Evolutionary conservation across 1,140 invertebrate species (phyloP).

Genomic region (Musca vetustissima): DNA sequence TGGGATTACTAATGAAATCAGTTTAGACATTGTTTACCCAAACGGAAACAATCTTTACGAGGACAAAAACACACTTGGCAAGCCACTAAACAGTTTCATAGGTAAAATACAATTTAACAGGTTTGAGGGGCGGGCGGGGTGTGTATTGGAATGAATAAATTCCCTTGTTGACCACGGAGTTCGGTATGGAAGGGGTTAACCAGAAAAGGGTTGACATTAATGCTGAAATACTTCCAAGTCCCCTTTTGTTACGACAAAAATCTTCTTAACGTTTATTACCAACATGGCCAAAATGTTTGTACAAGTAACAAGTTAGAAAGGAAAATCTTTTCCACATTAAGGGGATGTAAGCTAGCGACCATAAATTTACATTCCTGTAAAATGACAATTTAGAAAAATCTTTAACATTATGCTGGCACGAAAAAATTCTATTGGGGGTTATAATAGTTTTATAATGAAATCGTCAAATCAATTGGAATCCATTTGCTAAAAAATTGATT

Average conservation of each 20-base stretch:
- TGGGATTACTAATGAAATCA: conserved; percentile 8
- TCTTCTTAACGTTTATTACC: neutral
- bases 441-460: too few species aligned
- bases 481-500: too few species aligned
- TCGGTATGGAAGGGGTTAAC: neutral
- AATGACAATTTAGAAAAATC: conserved; percentile 42
- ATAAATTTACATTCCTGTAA: conserved; percentile 52
- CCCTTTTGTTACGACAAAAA: neutral
- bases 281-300: neutral
- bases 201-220: conserved; percentile 10
- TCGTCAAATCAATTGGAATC: too few species aligned
- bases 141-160: too few species aligned
- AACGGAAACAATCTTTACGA: neutral
- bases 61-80: too few species aligned
- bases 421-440: too few species aligned
- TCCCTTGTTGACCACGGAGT: too few species aligned
- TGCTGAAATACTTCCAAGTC: neutral
- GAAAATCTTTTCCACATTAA: neutral
- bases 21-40: conserved; percentile 12
- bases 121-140: too few species aligned
- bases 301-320: too few species aligned
- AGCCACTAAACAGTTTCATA: too few species aligned
- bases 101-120: too few species aligned
- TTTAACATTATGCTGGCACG: too few species aligned
- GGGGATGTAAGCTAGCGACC: conserved; percentile 34